Conservation (phyloP, 2,888 invertebrate species). For the Caenorhabditis sp. region DNA sequence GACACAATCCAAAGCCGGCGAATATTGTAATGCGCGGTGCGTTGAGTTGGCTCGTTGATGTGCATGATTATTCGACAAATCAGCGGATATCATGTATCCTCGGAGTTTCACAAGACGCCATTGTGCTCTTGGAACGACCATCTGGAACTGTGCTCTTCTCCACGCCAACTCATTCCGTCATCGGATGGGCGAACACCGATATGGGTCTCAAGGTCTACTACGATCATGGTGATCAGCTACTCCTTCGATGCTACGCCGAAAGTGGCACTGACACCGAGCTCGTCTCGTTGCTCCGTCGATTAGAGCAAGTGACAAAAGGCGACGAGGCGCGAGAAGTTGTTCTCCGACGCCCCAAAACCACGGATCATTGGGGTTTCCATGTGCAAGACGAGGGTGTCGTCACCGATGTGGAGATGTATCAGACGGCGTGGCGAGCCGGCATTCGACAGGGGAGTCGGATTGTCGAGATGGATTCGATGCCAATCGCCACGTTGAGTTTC, state of each 20-base stretch:
- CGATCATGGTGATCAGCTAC: conserved; percentile 91
- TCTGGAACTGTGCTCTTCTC: conserved; percentile 86
- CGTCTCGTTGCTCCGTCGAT: conserved; percentile 82
- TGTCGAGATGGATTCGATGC: conserved; percentile 77
- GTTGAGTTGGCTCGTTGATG: conserved; percentile 73
- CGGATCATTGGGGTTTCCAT: conserved; percentile 67
- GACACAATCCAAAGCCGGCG: conserved; percentile 80
- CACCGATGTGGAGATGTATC: conserved; percentile 84
- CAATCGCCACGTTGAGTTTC: conserved; percentile 59
- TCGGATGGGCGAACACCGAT: conserved; percentile 77
- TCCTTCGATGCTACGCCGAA: conserved; percentile 78
- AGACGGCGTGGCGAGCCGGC: conserved; percentile 79
- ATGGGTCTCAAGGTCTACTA: conserved; percentile 77
- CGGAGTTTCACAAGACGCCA: conserved; percentile 82
- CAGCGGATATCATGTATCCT: conserved; percentile 45
- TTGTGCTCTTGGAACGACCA: conserved; percentile 85
- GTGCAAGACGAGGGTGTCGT: conserved; percentile 79
- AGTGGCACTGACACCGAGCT: conserved; percentile 75
- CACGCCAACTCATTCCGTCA: conserved; percentile 83
- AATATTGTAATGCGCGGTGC: conserved; percentile 72
- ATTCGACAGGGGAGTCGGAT: conserved; percentile 86
- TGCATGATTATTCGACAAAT: conserved; percentile 71
- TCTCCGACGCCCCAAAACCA: conserved; percentile 54
- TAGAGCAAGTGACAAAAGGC: conserved; percentile 81
- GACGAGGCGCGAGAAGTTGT: conserved; percentile 76